These are phyloP conservation scores for Agrotis exclamationis DNA, from an alignment of 2,888 invertebrate species.

Conservation along the genomic window DNA sequence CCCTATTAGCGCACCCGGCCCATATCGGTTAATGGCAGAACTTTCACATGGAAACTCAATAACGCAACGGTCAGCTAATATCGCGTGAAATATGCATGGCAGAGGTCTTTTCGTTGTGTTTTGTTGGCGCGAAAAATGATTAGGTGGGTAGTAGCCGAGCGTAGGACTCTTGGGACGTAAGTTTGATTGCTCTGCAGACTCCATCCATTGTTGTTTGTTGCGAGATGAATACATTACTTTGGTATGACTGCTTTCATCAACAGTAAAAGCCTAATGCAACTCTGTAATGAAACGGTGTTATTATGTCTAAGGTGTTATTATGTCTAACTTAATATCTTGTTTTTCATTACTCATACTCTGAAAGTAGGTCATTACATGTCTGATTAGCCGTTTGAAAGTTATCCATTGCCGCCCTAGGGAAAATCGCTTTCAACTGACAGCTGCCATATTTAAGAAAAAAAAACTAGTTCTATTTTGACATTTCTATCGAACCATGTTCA, in stretches of 20 bases:
- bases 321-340: slow-evolving; percentile 4
- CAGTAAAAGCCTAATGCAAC: slow-evolving; percentile 60
- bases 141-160: slow-evolving; percentile 84
- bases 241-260: slow-evolving; percentile 74
- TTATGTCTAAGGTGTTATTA: no score
- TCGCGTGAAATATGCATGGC: slow-evolving; percentile 87
- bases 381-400: no score
- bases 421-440: no score
- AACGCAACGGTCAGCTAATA: slow-evolving; percentile 84
- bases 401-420: no score
- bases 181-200: slow-evolving; percentile 88
- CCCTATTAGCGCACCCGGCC: slow-evolving; percentile 72
- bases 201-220: slow-evolving; percentile 85
- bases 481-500: no score
- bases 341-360: no score
- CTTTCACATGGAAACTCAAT: slow-evolving; percentile 83
- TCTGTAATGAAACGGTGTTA: slow-evolving; percentile 37
- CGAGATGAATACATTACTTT: slow-evolving; percentile 85
- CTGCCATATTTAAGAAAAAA: no score
- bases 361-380: no score
- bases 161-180: slow-evolving; percentile 81
- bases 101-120: slow-evolving; percentile 79
- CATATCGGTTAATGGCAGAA: slow-evolving; percentile 77
- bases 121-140: slow-evolving; percentile 87
- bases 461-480: no score